These are phyloP conservation scores for Leptobrachium leishanense DNA, from an alignment of 2,113 vertebrate species.

Conservation along the genomic window DNA sequence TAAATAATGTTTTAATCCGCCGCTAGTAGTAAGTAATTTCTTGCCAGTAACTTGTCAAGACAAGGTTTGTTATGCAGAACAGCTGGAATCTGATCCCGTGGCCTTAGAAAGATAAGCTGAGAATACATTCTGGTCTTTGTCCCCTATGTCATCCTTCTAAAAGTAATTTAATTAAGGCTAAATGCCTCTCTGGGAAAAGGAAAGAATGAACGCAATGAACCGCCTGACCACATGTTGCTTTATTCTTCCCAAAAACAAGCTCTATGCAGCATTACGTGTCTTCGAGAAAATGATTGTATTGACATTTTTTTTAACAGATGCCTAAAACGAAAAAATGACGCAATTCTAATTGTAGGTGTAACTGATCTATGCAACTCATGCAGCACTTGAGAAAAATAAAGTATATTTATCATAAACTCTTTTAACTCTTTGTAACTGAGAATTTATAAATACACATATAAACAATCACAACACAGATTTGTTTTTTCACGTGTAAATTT, in stretches of 20 bases:
- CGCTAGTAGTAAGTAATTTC: no score
- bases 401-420: no score
- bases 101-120: slow-evolving; percentile 62
- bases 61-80: slow-evolving; percentile 48
- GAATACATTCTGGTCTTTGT: slow-evolving; percentile 55
- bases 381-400: no score
- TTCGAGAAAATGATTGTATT: not conserved
- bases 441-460: no score
- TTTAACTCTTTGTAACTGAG: no score
- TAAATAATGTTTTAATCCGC: no score
- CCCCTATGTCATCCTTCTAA: slow-evolving; percentile 54
- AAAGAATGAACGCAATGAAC: slow-evolving; percentile 54
- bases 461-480: no score
- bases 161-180: slow-evolving; percentile 53
- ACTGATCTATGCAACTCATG: not conserved
- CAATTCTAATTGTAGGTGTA: not conserved
- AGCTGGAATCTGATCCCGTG: slow-evolving; percentile 62
- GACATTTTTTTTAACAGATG: not conserved
- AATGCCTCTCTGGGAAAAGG: slow-evolving; percentile 53
- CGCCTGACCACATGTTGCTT: slow-evolving; percentile 18
- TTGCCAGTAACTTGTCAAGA: slow-evolving; percentile 35
- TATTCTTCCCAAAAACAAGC: not conserved
- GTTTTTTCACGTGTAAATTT: no score
- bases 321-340: not conserved
- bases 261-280: not conserved